phyloP scores from a whole-genome alignment of 2,888 invertebrate genomes.

The Hipparchia semele region DNA sequence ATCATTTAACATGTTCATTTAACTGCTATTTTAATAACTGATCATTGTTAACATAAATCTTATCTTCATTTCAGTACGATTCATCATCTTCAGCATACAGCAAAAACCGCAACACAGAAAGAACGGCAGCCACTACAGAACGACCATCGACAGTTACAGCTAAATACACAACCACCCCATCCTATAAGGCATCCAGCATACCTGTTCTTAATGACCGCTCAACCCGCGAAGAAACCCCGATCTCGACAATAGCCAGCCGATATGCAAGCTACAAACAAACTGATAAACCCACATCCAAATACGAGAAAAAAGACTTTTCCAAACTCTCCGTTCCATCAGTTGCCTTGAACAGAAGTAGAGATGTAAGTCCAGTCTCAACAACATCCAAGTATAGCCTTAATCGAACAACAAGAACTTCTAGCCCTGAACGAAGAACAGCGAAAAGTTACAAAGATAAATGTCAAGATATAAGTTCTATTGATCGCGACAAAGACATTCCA shows the following conservation, averaged over 20 bases:
- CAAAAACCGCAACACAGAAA: slow-evolving; percentile 62
- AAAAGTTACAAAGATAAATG: slow-evolving; percentile 71
- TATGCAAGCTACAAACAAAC: slow-evolving; percentile 63
- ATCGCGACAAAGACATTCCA: slow-evolving; percentile 82
- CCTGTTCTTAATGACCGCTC: slow-evolving; percentile 69
- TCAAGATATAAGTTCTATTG: slow-evolving; percentile 83
- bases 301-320: slow-evolving; percentile 79
- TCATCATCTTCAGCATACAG: slow-evolving; percentile 66
- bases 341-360: slow-evolving; percentile 73
- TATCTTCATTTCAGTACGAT: slow-evolving; percentile 68
- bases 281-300: slow-evolving; percentile 56
- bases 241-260: slow-evolving; percentile 70
- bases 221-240: slow-evolving; percentile 69
- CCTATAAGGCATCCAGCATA: slow-evolving; percentile 78
- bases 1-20: too few species aligned
- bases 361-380: slow-evolving; percentile 80
- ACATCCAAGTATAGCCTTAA: slow-evolving; percentile 70
- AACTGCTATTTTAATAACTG: too few species aligned
- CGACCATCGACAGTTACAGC: slow-evolving; percentile 74
- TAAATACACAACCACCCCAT: slow-evolving; percentile 70
- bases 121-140: slow-evolving; percentile 57
- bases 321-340: slow-evolving; percentile 64
- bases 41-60: slow-evolving; percentile 24
- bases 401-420: slow-evolving; percentile 72
- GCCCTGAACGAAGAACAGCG: slow-evolving; percentile 73